phyloP scores from a whole-genome alignment of 2,797 vertebrate genomes.

The Sphenopsis melanotis region DNA sequence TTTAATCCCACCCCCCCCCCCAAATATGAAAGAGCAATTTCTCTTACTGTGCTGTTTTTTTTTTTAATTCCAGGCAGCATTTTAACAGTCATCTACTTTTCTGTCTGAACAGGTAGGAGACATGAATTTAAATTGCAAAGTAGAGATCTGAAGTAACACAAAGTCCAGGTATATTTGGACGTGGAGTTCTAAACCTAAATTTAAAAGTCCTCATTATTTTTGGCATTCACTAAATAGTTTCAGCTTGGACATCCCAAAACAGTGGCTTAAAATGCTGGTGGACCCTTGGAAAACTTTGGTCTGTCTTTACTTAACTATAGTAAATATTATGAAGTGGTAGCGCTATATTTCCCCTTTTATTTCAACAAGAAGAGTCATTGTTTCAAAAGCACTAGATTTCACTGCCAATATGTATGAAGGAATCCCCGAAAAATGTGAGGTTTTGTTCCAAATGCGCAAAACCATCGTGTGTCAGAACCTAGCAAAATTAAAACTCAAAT shows the following conservation, averaged over 20 bases:
- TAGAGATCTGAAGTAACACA: conserved; percentile 4
- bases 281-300: conserved; percentile 18
- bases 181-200: not conserved
- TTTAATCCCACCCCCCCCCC: not conserved
- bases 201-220: conserved; percentile 33
- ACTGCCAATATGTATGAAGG: not conserved
- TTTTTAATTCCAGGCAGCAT: not conserved
- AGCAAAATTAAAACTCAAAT: not conserved
- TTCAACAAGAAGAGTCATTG: not conserved
- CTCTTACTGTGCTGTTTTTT: not conserved
- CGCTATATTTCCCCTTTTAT: conserved; percentile 20
- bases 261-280: not conserved
- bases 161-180: not conserved
- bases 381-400: conserved; percentile 3
- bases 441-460: conserved; percentile 9
- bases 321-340: conserved; percentile 30
- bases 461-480: not conserved
- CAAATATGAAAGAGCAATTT: not conserved
- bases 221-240: conserved; percentile 6
- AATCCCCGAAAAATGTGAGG: not conserved
- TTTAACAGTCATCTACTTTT: conserved; percentile 8
- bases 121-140: conserved; percentile 27
- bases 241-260: not conserved
- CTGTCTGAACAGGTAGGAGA: not conserved
- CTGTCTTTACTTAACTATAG: conserved; percentile 35